A percentile compares a stretch with the other conserved stretches of the same genome.
These are phyloP conservation scores for Crotalus tigris DNA, from an alignment of 2,113 vertebrate genomes.

Conservation along the genomic window DNA sequence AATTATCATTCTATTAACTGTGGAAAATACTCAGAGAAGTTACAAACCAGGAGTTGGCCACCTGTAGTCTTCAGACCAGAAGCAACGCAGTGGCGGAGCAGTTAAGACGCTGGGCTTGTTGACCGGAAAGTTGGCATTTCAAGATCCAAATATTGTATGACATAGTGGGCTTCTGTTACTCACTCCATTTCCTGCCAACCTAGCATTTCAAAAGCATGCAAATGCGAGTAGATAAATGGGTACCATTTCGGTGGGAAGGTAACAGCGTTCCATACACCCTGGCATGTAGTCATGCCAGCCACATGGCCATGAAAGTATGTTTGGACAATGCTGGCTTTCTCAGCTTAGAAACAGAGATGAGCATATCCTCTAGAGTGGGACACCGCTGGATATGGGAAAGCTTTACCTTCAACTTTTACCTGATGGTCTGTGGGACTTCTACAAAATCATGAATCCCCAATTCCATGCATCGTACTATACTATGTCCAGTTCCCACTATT, in stretches of 20 bases:
- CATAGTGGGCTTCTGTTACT: not conserved
- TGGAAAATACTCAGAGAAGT: too few relatives aligned
- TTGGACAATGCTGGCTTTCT: not conserved
- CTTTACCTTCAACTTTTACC: not conserved
- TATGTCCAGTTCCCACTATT: not conserved
- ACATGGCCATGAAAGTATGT: not conserved
- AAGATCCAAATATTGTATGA: not conserved
- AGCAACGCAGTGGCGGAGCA: not conserved
- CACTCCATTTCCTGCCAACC: not conserved
- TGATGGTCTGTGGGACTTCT: not conserved
- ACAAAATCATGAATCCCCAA: not conserved
- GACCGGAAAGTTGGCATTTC: not conserved
- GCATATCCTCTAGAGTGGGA: too few relatives aligned
- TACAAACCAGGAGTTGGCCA: not conserved
- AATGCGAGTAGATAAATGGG: not conserved
- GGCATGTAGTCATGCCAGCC: too few relatives aligned
- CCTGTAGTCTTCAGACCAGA: not conserved
- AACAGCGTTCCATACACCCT: not conserved
- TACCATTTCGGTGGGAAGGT: not conserved
- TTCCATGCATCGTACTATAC: not conserved
- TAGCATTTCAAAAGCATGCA: not conserved
- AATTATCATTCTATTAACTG: not conserved
- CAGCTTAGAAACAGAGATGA: not conserved
- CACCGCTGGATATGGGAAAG: not conserved
- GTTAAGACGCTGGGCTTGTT: not conserved